Evolutionary conservation across 2,888 invertebrate species (phyloP), one percentile per base, ranked within the genome.

Genomic region (Hyalella azteca): DNA sequence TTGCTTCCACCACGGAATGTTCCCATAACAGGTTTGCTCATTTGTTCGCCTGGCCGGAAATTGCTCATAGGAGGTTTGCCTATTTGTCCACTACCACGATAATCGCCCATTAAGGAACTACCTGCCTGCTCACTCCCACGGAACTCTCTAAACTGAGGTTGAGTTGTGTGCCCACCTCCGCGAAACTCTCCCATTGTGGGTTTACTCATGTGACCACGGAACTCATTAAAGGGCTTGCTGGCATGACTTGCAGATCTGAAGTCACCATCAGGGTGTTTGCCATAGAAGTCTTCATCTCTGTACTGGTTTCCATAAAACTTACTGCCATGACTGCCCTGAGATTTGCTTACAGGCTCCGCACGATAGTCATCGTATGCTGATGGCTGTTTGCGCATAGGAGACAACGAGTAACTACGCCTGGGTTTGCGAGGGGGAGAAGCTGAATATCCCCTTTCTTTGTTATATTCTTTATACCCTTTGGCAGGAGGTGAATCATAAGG

Each of bases 401-500:
- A 54, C 9, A 54, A 54, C 26, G 54, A 54, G 26, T 54, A 54
- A 26, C 54, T 54, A 29, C 54, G 54, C 9, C 54, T 22, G 26
- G 29, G 7, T 13, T 54, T 54, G 11, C 54, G 22, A 9, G 54
- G 54, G 9, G 54, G 54, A 26, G 54, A 54, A 26, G 29, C 54
- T 54, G 54, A 54, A 26, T 54, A 54, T 54, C 29, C 29, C 29
- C 29, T 54, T 4, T 7, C 54, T 26, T 29, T n/a, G 19, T 26
- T 5, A 26, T 54, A 54, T 13, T 54, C 54, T 54, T 54, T 54
- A 11, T 54, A 54, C 0, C 26, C 22, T 54, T 54, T 54, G 7
- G 54, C 4, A 26, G 54, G 54, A 54, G 54, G 54, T 54, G 19
- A 22, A 54, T 54, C 54, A 54, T 54, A 54, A 54, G 54, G 54